Evolutionary conservation across 2,888 invertebrate genomes (phyloP).

Genomic region (Leptinotarsa peninsularis): DNA sequence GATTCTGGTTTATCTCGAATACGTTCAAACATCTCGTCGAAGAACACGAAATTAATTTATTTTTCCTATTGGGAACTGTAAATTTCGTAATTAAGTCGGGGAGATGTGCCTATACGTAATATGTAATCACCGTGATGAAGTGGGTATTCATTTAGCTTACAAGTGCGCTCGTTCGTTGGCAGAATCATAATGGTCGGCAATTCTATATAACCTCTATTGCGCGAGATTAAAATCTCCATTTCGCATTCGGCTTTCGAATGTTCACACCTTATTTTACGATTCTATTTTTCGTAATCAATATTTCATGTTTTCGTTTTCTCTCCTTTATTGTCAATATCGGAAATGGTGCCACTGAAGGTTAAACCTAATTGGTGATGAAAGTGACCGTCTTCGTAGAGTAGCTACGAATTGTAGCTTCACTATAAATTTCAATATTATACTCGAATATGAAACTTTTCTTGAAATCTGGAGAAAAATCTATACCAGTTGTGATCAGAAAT

Average conservation of each 20-base stretch:
- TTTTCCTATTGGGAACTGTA: slow-evolving; percentile 55
- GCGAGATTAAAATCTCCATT: slow-evolving; percentile 39
- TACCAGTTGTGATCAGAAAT: no score
- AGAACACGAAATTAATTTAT: slow-evolving; percentile 53
- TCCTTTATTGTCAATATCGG: no score
- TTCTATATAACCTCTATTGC: slow-evolving; percentile 41
- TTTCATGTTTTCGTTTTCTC: not conserved
- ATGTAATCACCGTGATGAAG: slow-evolving; percentile 56
- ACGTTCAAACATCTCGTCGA: slow-evolving; percentile 31
- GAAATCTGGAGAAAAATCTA: no score
- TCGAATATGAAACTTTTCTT: no score
- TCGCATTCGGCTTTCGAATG: slow-evolving; percentile 21
- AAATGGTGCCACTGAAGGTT: no score
- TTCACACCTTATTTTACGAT: not conserved
- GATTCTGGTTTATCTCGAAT: slow-evolving; percentile 47
- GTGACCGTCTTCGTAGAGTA: no score
- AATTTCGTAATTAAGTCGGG: slow-evolving; percentile 57
- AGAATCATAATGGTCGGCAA: slow-evolving; percentile 49
- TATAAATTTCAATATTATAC: no score
- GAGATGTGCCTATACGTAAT: slow-evolving; percentile 56
- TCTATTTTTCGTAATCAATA: not conserved
- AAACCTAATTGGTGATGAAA: no score
- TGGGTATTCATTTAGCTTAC: slow-evolving; percentile 55
- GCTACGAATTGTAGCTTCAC: no score
- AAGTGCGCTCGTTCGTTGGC: slow-evolving; percentile 53